These are phyloP conservation scores for Zaprionus vittiger DNA, from an alignment of 1,140 invertebrate species.

Conservation along the genomic window DNA sequence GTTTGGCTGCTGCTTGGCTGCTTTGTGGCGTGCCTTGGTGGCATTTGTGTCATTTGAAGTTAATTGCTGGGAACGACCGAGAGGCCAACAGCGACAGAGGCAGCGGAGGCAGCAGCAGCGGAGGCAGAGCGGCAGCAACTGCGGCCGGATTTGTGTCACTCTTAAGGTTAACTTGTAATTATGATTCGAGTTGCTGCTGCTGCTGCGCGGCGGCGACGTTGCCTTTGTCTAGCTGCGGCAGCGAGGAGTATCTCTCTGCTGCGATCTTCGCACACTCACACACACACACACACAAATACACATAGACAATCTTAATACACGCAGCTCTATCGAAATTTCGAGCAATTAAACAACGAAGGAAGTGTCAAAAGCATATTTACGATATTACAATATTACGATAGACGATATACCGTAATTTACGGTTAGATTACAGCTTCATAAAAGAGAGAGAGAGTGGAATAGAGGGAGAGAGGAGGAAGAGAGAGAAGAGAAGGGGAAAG, in stretches of 20 bases:
- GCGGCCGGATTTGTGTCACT: conserved; percentile 78
- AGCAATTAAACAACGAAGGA: conserved; percentile 39
- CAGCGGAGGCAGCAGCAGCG: neutral
- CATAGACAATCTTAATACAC: neutral
- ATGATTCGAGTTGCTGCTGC: conserved; percentile 57
- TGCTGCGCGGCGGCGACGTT: conserved; percentile 15
- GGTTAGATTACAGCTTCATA: conserved; percentile 39
- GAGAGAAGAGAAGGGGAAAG: neutral
- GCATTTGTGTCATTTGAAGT: conserved; percentile 83
- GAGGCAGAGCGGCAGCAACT: conserved; percentile 35
- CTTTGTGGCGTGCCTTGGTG: conserved; percentile 73
- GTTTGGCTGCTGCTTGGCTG: conserved; percentile 10
- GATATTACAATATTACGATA: conserved; percentile 13
- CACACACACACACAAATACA: neutral
- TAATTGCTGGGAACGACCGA: conserved; percentile 80
- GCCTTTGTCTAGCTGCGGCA: conserved; percentile 49
- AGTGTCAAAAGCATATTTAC: conserved; percentile 36
- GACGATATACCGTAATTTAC: conserved; percentile 4
- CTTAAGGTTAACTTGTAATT: conserved; percentile 83
- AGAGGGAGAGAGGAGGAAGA: conserved; percentile 4
- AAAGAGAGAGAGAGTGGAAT: conserved; percentile 3
- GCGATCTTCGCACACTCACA: conserved; percentile 16
- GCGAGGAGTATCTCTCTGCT: conserved; percentile 23
- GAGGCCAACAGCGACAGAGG: conserved; percentile 30
- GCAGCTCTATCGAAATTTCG: conserved; percentile 12